Conservation (phyloP, 2,797 vertebrate genomes). For the Discoglossus pictus region DNA sequence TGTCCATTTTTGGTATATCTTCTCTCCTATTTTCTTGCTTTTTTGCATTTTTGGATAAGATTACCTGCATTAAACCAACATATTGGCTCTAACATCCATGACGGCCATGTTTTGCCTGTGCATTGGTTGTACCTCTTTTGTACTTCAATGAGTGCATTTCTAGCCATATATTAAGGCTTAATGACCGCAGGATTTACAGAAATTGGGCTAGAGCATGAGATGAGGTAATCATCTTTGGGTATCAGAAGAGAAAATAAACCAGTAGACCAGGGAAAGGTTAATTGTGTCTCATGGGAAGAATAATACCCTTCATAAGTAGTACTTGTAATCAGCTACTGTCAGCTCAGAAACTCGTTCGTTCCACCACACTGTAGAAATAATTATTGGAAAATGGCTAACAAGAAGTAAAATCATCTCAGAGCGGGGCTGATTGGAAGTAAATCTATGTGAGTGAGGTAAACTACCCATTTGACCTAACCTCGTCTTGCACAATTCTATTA, state of each 20-base stretch:
- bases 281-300: conserved; percentile 52
- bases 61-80: too few relatives aligned
- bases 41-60: too few relatives aligned
- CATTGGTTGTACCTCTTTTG: too few relatives aligned
- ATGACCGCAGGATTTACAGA: conserved; percentile 6
- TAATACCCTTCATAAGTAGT: conserved; percentile 49
- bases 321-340: conserved; percentile 50
- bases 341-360: conserved; percentile 38
- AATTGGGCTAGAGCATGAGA: conserved; percentile 31
- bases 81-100: too few relatives aligned
- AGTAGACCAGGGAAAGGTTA: conserved; percentile 45
- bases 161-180: too few relatives aligned
- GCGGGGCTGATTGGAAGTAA: conserved; percentile 37
- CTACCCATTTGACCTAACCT: not conserved
- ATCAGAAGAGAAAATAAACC: conserved; percentile 20
- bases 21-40: too few relatives aligned
- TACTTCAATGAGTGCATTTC: too few relatives aligned
- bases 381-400: conserved; percentile 47
- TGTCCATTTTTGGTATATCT: too few relatives aligned
- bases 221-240: conserved; percentile 41
- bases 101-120: too few relatives aligned
- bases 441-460: conserved; percentile 19
- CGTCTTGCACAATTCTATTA: not conserved
- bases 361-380: conserved; percentile 37
- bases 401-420: conserved; percentile 38